Evolutionary conservation across 35 echinoderm and acorn worm species (phyloP).

Genomic region (Heliocidaris tuberculata): DNA sequence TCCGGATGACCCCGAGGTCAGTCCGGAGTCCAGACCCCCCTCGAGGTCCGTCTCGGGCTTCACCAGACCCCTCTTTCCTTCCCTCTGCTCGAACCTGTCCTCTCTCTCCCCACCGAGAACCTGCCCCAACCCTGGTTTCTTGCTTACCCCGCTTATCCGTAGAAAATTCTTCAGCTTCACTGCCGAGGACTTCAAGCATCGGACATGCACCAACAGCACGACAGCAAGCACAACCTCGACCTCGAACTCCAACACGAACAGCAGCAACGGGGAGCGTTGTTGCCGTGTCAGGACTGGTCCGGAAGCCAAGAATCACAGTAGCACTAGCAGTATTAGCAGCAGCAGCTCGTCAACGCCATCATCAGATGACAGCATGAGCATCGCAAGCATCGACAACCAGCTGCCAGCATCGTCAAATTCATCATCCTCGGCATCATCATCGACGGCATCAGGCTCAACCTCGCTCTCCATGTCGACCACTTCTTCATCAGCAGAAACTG

Average conservation of each 20-base stretch:
- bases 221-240: slow-evolving; percentile 23
- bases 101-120: slow-evolving; percentile 23
- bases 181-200: slow-evolving; percentile 77
- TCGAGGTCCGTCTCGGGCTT: not conserved
- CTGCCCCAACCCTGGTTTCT: slow-evolving; percentile 42
- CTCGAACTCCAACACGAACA: slow-evolving; percentile 22
- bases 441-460: slow-evolving; percentile 15
- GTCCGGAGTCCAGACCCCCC: not conserved
- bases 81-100: slow-evolving; percentile 3
- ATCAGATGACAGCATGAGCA: slow-evolving; percentile 67
- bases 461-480: not conserved
- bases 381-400: slow-evolving; percentile 49
- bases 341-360: slow-evolving; percentile 60
- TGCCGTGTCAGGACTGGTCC: slow-evolving; percentile 1
- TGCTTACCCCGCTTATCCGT: slow-evolving; percentile 16
- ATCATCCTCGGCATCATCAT: not conserved
- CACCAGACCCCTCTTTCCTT: not conserved
- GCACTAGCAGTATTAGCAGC: slow-evolving; percentile 70
- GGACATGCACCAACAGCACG: slow-evolving; percentile 29
- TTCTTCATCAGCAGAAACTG: slow-evolving; percentile 14
- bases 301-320: slow-evolving; percentile 55
- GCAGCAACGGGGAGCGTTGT: not conserved
- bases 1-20: not conserved
- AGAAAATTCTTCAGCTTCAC: slow-evolving; percentile 90
- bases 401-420: not conserved